These are phyloP conservation scores for Engystomops pustulosus DNA, from an alignment of 2,113 vertebrate species.

Conservation along the genomic window DNA sequence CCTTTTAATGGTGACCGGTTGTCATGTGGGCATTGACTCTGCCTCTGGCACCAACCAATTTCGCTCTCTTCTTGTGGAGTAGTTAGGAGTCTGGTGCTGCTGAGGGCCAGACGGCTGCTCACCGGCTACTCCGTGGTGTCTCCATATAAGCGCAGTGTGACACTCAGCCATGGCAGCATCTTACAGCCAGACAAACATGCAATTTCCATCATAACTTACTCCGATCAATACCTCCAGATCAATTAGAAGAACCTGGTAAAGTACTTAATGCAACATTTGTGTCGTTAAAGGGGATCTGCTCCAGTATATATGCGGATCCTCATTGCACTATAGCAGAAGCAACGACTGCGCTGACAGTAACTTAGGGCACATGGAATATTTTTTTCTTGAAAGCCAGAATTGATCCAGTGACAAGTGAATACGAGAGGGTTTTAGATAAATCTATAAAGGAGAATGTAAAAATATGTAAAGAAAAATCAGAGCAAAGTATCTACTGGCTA, in stretches of 20 bases:
- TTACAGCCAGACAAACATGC: conserved; percentile 29
- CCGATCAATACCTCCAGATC: conserved; percentile 32
- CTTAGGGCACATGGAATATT: neutral
- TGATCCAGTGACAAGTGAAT: neutral
- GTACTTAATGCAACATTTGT: conserved; percentile 43
- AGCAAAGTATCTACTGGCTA: too few species aligned
- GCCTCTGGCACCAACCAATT: conserved; percentile 57
- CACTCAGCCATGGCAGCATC: neutral
- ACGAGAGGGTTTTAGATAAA: neutral
- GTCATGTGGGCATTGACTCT: conserved; percentile 54
- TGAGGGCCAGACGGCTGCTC: conserved; percentile 40
- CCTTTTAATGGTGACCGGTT: conserved; percentile 56
- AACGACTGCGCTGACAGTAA: neutral
- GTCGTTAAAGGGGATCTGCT: conserved; percentile 4
- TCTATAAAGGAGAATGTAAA: neutral
- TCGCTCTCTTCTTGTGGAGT: conserved; percentile 8
- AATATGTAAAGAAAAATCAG: neutral
- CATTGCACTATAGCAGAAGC: neutral
- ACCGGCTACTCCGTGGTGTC: conserved; percentile 26
- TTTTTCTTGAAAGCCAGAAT: neutral
- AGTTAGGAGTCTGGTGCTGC: conserved; percentile 50
- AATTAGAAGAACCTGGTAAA: conserved; percentile 32
- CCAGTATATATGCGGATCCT: neutral
- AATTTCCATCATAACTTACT: conserved; percentile 40
- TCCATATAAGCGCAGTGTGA: conserved; percentile 18